Percentiles rank a stretch among this genome's conserved stretches.
Conservation (phyloP, 2,888 invertebrate genomes). For the Caenorhabditis auriculariae region DNA sequence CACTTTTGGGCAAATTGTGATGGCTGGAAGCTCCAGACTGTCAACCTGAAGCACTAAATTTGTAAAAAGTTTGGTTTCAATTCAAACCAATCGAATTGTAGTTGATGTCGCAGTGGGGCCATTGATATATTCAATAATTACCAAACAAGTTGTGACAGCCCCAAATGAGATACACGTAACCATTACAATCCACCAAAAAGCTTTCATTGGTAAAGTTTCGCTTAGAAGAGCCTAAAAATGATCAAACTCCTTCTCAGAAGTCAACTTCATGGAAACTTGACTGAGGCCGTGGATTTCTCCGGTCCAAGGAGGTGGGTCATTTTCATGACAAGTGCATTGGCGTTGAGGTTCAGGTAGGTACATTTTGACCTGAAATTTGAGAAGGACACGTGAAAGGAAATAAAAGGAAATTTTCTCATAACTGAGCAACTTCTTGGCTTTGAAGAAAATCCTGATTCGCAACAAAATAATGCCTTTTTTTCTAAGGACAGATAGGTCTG, state of each 20-base stretch:
- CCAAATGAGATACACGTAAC: slow-evolving; percentile 49
- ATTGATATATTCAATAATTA: slow-evolving; percentile 53
- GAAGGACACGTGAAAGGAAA: too few relatives aligned
- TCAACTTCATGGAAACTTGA: slow-evolving; percentile 39
- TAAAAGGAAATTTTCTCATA: too few relatives aligned
- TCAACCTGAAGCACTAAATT: slow-evolving; percentile 36
- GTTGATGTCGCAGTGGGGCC: slow-evolving; percentile 60
- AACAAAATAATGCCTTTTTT: too few relatives aligned
- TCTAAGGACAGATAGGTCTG: too few relatives aligned
- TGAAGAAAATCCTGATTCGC: too few relatives aligned
- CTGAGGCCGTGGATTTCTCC: slow-evolving; percentile 60
- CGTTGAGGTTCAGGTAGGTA: slow-evolving; percentile 36
- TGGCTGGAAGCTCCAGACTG: slow-evolving; percentile 49
- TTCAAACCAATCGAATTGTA: slow-evolving; percentile 47
- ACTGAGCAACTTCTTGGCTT: too few relatives aligned
- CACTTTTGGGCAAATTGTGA: slow-evolving; percentile 58
- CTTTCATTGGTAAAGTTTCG: slow-evolving; percentile 25
- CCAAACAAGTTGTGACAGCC: slow-evolving; percentile 42
- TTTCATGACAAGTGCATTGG: slow-evolving; percentile 50
- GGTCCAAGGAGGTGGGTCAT: slow-evolving; percentile 59
- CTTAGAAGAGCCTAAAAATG: slow-evolving; percentile 42
- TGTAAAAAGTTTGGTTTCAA: neutral
- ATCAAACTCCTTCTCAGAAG: neutral
- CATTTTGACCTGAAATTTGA: slow-evolving; percentile 32
- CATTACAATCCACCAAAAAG: slow-evolving; percentile 60